Evolutionary conservation across 37 sponge, comb jelly and placozoan species (phyloP), one percentile per base, ranked within the genome.

Genomic region (Aphrocallistes beatrix): DNA sequence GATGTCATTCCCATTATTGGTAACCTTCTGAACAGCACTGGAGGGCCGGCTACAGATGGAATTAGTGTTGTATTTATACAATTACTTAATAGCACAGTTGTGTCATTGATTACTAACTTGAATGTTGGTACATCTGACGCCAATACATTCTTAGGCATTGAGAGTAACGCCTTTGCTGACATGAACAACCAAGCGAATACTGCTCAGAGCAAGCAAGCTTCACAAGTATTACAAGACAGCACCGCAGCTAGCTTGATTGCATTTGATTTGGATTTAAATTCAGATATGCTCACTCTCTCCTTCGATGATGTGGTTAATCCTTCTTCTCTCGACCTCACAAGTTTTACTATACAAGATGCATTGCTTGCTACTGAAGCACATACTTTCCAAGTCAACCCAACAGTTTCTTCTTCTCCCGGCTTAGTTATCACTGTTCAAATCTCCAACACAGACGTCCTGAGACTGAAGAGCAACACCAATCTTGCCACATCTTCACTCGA

Each of bases 291-390:
- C 9, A 23, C 37, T 23, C 89, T 94, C 36, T 82, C 87, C 1
- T 94, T 94, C 85, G 85, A 88, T 1, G 94, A 94, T 51, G 87
- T 92, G 51, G 92, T 94, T 0, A 84, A 82, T 19, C 60, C 87
- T 9, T 39, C 39, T 36, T 82, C 88, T 0, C 49, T 94, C 1
- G 82, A 90, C 39, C 51, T 87, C 0, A 81, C 92, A 23, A 85
- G 81, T 23, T 88, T 94, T 16, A 49, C 91, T n/a, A 85, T 94
- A 30, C 90, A 89, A 25, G 90, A 89, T 69, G 82, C 89, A n/a
- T 40, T 38, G 10, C 37, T 45, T n/a, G 0, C 39, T 13, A 82
- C 38, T 9, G 34, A 60, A 60, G n/a, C 28, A 60, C 75, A 60
- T 60, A 60, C 75, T 13, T 60, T 60, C n/a, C 75, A 25, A 30